Evolutionary conservation across 2,888 invertebrate species (phyloP).

Genomic region (Sarcophaga subvicina): DNA sequence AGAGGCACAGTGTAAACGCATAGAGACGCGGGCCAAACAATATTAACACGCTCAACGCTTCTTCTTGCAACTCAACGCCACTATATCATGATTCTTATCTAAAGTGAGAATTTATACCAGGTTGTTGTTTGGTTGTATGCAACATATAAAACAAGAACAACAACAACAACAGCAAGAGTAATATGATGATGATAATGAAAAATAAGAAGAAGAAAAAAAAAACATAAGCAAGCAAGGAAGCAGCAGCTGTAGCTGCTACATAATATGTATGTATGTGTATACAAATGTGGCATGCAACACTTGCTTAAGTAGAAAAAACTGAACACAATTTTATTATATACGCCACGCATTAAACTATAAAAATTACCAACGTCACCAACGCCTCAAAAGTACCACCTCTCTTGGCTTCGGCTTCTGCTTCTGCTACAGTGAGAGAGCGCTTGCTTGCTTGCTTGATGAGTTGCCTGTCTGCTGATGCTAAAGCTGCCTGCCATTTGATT

Average conservation of each 20-base stretch:
- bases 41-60: conserved; percentile 28
- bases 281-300: conserved; percentile 47
- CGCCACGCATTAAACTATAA: conserved; percentile 55
- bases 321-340: conserved; percentile 31
- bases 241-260: background rate
- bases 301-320: conserved; percentile 36
- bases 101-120: conserved; percentile 76
- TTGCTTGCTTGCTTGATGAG: conserved; percentile 33
- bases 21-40: background rate
- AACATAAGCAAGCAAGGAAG: background rate
- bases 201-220: conserved; percentile 4
- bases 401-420: conserved; percentile 55
- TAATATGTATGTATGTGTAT: conserved; percentile 2
- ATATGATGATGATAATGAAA: conserved; percentile 47
- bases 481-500: background rate
- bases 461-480: conserved; percentile 30
- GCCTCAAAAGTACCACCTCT: conserved; percentile 67
- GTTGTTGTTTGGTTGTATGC: conserved; percentile 28
- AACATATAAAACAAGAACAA: conserved; percentile 13
- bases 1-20: conserved; percentile 31
- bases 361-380: conserved; percentile 69
- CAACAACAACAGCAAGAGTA: conserved; percentile 41
- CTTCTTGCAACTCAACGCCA: conserved; percentile 68
- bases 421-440: conserved; percentile 7
- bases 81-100: conserved; percentile 73